Evolutionary conservation across 2,888 invertebrate species (phyloP).

Genomic region (Seira sanloemensis): DNA sequence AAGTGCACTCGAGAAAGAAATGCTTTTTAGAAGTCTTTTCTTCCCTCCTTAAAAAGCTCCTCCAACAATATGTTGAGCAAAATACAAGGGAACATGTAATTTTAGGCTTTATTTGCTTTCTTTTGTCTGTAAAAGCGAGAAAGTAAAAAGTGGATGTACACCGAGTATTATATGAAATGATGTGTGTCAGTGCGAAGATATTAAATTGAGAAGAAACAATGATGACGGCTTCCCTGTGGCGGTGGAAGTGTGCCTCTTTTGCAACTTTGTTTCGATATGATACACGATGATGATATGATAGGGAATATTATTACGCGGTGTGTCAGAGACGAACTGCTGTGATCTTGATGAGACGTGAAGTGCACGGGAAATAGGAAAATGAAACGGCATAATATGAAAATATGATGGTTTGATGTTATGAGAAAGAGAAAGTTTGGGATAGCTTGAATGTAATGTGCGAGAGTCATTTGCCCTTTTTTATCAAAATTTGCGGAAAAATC

Average conservation of each 20-base stretch:
- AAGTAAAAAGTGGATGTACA: neutral
- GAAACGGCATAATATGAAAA: no score
- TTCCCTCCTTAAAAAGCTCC: neutral
- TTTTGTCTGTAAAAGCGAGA: neutral
- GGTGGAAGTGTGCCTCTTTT: constrained; percentile 12
- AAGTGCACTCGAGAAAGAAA: constrained; percentile 23
- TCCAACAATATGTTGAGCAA: neutral
- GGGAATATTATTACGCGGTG: neutral
- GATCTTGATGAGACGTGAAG: neutral
- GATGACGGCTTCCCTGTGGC: constrained; percentile 29
- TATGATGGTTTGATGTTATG: no score
- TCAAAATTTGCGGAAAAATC: no score
- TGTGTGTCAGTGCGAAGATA: constrained; percentile 23
- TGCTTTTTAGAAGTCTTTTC: neutral
- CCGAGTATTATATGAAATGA: constrained; percentile 2
- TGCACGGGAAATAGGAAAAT: constrained; percentile 3
- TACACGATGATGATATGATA: constrained; percentile 6
- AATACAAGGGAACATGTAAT: constrained; percentile 10
- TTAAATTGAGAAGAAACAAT: constrained; percentile 46
- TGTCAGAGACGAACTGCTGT: neutral
- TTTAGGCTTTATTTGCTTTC: constrained; percentile 12
- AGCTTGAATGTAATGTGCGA: no score
- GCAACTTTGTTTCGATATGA: neutral
- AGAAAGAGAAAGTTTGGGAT: no score
- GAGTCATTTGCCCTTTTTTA: no score